A percentile compares a stretch with the other conserved stretches of the same genome.
phyloP scores from a whole-genome alignment of 2,797 vertebrate species.

The Eutrigla gurnardus region DNA sequence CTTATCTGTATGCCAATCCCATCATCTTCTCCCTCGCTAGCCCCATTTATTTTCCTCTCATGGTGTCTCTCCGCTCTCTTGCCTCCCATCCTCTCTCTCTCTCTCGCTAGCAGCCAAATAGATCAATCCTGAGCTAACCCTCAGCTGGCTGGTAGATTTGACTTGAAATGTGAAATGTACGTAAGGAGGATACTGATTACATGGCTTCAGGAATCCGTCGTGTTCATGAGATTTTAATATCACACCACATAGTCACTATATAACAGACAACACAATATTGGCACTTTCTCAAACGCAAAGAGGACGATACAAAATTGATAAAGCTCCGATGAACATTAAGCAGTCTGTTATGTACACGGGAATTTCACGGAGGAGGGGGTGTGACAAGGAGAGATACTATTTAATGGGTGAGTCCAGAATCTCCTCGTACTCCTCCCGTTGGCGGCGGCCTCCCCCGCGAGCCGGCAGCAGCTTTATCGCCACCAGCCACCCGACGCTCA shows the following conservation, averaged over 20 bases:
- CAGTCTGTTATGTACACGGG: constrained; percentile 69
- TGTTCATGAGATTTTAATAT: constrained; percentile 76
- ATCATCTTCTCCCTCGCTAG: constrained; percentile 41
- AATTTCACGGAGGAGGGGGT: constrained; percentile 24
- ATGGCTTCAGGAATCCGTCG: constrained; percentile 37
- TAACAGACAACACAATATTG: constrained; percentile 79
- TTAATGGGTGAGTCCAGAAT: constrained; percentile 96
- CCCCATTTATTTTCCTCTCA: constrained; percentile 43
- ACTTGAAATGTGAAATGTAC: constrained; percentile 49
- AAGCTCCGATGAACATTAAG: constrained; percentile 77
- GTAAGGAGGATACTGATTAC: constrained; percentile 23
- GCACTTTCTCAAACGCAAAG: constrained; percentile 81
- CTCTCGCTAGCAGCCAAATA: constrained; percentile 32
- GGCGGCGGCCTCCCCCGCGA: constrained; percentile 84
- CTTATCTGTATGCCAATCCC: constrained; percentile 59
- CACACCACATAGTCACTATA: constrained; percentile 72
- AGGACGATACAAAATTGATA: constrained; percentile 81
- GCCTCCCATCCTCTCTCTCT: constrained; percentile 19
- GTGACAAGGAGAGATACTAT: constrained; percentile 73
- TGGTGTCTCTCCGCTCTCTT: constrained; percentile 23
- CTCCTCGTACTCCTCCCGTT: constrained; percentile 92
- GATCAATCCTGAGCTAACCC: constrained; percentile 45
- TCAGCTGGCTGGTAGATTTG: constrained; percentile 51
- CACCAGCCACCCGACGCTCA: constrained; percentile 91
- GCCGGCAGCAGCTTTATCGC: constrained; percentile 90